Evolutionary conservation across 1,140 invertebrate species (phyloP).

Genomic region (Microplitis demolitor): DNA sequence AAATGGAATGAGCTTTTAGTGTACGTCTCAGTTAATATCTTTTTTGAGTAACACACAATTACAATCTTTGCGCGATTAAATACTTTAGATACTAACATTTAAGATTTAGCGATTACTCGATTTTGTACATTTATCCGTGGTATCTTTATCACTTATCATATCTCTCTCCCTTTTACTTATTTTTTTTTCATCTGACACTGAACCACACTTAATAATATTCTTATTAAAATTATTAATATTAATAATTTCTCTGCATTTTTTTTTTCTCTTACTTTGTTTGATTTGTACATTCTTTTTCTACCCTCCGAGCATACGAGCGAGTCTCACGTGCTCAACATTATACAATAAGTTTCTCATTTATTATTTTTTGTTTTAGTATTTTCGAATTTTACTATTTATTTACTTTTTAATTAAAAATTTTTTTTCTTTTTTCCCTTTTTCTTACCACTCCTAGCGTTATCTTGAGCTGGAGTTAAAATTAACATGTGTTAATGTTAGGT

Average conservation of each 20-base stretch:
- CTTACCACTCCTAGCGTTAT: constrained; percentile 26
- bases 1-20: constrained; percentile 6
- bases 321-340: constrained; percentile 17
- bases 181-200: constrained; percentile 25
- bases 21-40: not conserved
- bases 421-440: constrained; percentile 14
- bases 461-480: constrained; percentile 11
- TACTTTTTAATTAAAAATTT: constrained; percentile 6
- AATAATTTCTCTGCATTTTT: constrained; percentile 56
- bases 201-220: constrained; percentile 53
- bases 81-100: constrained; percentile 58
- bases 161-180: constrained; percentile 20
- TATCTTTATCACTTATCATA: constrained; percentile 35
- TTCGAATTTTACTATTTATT: constrained; percentile 2
- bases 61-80: constrained; percentile 46
- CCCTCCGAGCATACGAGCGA: constrained; percentile 50
- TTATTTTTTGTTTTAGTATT: not conserved
- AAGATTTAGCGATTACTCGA: constrained; percentile 55
- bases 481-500: not conserved
- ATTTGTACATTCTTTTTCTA: constrained; percentile 55
- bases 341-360: constrained; percentile 2
- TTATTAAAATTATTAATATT: constrained; percentile 58
- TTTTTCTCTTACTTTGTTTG: constrained; percentile 44
- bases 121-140: constrained; percentile 57
- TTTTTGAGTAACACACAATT: constrained; percentile 30